Conservation (phyloP, 2,888 invertebrate species). For the Tyria jacobaeae region DNA sequence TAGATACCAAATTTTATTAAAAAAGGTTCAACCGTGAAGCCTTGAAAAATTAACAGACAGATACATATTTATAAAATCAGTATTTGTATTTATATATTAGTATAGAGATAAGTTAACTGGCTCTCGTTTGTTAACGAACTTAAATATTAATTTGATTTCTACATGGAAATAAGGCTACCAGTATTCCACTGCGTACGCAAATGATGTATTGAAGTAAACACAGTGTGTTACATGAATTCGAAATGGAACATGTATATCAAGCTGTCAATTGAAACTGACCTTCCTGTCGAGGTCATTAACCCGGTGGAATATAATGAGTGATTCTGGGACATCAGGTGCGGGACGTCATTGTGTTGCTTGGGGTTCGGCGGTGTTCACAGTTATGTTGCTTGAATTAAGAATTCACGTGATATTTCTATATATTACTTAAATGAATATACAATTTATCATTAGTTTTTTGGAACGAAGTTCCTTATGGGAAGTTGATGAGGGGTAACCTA, state of each 20-base stretch:
- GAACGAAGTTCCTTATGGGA: too few species aligned
- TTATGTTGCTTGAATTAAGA: neutral
- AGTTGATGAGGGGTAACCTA: too few species aligned
- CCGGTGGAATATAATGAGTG: constrained; percentile 20
- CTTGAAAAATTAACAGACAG: too few species aligned
- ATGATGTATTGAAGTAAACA: constrained; percentile 9
- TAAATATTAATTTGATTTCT: neutral
- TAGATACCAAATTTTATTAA: too few species aligned
- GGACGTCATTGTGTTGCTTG: constrained; percentile 4
- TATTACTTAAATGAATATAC: neutral
- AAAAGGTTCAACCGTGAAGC: too few species aligned
- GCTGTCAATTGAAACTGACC: constrained; percentile 22
- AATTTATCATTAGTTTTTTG: too few species aligned
- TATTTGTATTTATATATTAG: neutral
- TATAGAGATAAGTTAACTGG: neutral
- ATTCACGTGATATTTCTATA: neutral
- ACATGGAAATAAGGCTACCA: neutral
- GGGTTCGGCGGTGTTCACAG: neutral
- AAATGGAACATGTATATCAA: constrained; percentile 16
- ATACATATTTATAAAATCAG: too few species aligned
- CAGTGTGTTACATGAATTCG: constrained; percentile 6
- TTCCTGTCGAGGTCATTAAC: constrained; percentile 14
- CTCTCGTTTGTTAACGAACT: neutral
- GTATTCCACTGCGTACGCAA: constrained; percentile 14
- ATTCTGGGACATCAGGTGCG: neutral